Evolutionary conservation across 2,797 vertebrate genomes (phyloP), one percentile per base, ranked within the genome.

Genomic region (Hippopotamyrus pictus): DNA sequence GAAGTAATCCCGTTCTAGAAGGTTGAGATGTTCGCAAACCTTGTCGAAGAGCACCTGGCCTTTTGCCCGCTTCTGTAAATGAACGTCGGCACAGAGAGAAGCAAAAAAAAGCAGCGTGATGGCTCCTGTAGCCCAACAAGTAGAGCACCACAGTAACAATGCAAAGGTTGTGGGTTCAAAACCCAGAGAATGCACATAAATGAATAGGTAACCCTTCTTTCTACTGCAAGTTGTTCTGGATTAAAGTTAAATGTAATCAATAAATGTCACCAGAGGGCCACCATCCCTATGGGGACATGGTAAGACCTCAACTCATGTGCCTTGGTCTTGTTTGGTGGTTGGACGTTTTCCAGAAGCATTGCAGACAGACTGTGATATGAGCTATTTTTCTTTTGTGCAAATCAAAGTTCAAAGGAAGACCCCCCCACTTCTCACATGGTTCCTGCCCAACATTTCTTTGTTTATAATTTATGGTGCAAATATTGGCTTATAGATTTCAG

Each of bases 1-100:
- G 79, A 98, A 99, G 93, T 99, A 99, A 93, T 99, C 98, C 93
- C 96, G 99, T 94, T 99, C 99, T 94, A 99, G 94, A 44, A 99
- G 96, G 92, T 99, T 99, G 91, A 99, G 97, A 92, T 99, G 98
- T 62, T 98, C 98, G 0, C 98, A 99, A 1, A 99, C 96, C 96
- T 98, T 99, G 92, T 98, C 97, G 0, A 99, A 97, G 1, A 99
- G 95, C 86, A 97, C 92, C 90, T 99, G 98, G 84, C 98, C 98
- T 93, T 94, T 97, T 91, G 97, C 96, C 91, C 98, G 96, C 92
- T 99, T 99, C 98, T 99, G 93, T 90, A 89, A 91, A 76, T 41
- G 57, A 85, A 79, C 65, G 0, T 25, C n/a, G 88, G 59, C 86
- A 90, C 1, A 65, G 37, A 8, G 76, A 82, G 41, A 82, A 44